Evolutionary conservation across 2,888 invertebrate genomes (phyloP).

Genomic region (Eristalis tenax): DNA sequence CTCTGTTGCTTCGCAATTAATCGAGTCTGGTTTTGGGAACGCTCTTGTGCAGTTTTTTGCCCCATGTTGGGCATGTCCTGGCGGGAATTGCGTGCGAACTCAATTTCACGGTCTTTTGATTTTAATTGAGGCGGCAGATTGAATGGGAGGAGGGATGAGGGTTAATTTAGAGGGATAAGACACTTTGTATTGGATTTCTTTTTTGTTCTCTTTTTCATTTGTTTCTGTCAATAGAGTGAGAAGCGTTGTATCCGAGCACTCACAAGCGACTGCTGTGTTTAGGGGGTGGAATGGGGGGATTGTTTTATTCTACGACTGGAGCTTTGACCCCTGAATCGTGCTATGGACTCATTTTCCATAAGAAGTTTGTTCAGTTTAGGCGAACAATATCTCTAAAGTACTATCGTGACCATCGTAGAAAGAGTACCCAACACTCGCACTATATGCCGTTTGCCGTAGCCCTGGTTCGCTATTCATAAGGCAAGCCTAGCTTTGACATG

Average conservation of each 20-base stretch:
- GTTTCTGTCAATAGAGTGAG: not conserved
- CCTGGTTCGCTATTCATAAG: too few species aligned
- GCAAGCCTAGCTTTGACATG: too few species aligned
- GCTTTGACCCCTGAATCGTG: not conserved
- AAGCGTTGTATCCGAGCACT: not conserved
- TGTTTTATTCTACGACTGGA: not conserved
- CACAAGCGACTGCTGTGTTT: not conserved
- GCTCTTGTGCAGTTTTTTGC: not conserved
- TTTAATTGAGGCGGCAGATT: slow-evolving; percentile 59
- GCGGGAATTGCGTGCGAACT: slow-evolving; percentile 64
- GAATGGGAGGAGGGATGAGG: not conserved
- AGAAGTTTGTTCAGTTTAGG: too few species aligned
- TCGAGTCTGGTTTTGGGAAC: slow-evolving; percentile 39
- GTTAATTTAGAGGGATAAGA: slow-evolving; percentile 48
- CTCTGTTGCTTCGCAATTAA: slow-evolving; percentile 49
- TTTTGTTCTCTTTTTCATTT: not conserved
- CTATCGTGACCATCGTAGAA: too few species aligned
- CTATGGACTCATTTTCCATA: too few species aligned
- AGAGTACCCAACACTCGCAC: too few species aligned
- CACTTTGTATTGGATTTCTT: slow-evolving; percentile 1
- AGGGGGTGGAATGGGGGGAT: not conserved
- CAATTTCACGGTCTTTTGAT: slow-evolving; percentile 71
- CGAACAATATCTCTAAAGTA: too few species aligned
- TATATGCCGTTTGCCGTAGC: too few species aligned
- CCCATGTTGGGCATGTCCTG: slow-evolving; percentile 22